Base-by-base conservation (phyloP, 1,140 invertebrate species). In the Apolygus lucorum region DNA sequence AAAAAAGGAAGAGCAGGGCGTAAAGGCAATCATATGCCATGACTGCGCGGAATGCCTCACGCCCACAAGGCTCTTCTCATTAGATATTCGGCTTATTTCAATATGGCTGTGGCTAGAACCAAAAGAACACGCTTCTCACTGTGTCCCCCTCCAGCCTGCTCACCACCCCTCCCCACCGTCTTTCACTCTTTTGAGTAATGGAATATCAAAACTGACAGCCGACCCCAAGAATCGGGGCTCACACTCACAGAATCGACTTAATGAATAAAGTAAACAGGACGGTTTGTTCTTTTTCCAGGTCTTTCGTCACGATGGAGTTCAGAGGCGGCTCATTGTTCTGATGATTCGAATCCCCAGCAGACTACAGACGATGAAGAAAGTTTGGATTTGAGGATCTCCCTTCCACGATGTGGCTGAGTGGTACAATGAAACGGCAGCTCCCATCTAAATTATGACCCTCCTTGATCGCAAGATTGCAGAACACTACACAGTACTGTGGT, bases 181-280 rank as follows among this genome's bases (percentile, higher is more conserved):
- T 24, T 11, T 49, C 34, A 8, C 8, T 49, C 34, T 17, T 49
- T 59, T 59, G 54, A 59, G 54, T 59, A 59, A 59, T 59, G 54
- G 54, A 59, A 59, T 59, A 59, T 59, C 54, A 59, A 49, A 17
- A 13, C 54, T 59, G 54, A 59, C 54, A 59, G 54, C 54, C 54
- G 54, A 59, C 54, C 54, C 54, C 54, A 59, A 59, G 54, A 11
- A 14, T 21, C 54, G 54, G 22, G 22, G 22, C 54, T 59, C 54
- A 59, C 54, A 59, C 54, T 59, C 54, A 59, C 54, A 59, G 22
- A 59, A 59, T 59, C 54, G 54, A 59, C 54, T 59, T 42, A 59
- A 59, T 59, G 54, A 59, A 59, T 59, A 59, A 59, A 59, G 54
- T 59, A 59, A 59, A 59, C 54, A 59, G 54, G 54, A 59, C n/a